Evolutionary conservation across 2,888 invertebrate species (phyloP), one percentile per base, ranked within the genome.

Genomic region (Caenorhabditis sp.): DNA sequence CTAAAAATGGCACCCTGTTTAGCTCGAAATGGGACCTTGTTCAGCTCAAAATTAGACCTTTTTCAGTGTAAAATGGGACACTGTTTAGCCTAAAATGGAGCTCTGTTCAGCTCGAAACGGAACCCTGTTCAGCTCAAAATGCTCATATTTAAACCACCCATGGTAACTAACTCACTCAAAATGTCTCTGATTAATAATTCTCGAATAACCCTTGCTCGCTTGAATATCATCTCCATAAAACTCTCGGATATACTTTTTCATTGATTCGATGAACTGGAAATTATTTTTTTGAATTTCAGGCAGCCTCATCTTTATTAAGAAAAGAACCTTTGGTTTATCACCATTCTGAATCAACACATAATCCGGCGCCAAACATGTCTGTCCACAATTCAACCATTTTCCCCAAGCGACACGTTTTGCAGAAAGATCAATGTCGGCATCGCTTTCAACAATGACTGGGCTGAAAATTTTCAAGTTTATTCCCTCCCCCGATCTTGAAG

Each of bases 341-440:
- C 75, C 67, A 26, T 66, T 58, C 8, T 78, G 80, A 23, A 76
- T 71, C 23, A 86, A 68, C 52, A 86, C 65, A 70, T 87, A 87
- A 64, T 87, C 85, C 8, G 87, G 85, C 26, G 87, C 84, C 53
- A 87, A 75, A 50, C 85, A 86, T 1, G 85, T 87, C 70, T 86
- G 85, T 57, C 86, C 86, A 64, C 80, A 81, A 89, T 99, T 99
- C 67, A 94, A 91, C 83, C 92, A 92, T 90, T 97, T 97, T 10
- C 97, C 97, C 97, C 97, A 99, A 3, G 95, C 89, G 20, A 97
- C 91, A 31, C 99, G 91, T 86, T 92, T 93, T 0, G 92, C 92
- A 0, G 94, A 92, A 8, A 93, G 90, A 17, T 91, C 90, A 63
- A 97, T 89, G 88, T 97, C 92, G 49, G 93, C 91, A 81, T 92